Evolutionary conservation across 1,140 invertebrate species (phyloP).

Genomic region (Battus philenor): DNA sequence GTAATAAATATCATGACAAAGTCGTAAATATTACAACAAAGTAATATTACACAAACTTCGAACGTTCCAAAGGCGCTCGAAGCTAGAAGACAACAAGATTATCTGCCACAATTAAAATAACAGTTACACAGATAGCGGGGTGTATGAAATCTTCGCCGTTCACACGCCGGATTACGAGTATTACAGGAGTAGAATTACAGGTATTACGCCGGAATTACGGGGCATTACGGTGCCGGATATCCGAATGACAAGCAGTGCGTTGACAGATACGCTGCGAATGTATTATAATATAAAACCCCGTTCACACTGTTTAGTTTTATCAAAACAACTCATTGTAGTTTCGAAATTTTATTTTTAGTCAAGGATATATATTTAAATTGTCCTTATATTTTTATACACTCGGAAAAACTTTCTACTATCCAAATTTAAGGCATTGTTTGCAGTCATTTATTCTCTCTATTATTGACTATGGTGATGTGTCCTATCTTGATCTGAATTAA

Average conservation of each 20-base stretch:
- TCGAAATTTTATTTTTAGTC: too few relatives aligned
- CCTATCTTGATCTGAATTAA: too few relatives aligned
- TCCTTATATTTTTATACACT: too few relatives aligned
- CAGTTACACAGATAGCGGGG: conserved; percentile 18
- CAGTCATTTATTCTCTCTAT: too few relatives aligned
- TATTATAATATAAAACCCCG: background rate
- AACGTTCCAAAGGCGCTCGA: conserved; percentile 5
- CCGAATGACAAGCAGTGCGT: conserved; percentile 16
- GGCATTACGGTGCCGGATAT: conserved; percentile 14
- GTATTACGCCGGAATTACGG: conserved; percentile 27
- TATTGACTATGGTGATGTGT: too few relatives aligned
- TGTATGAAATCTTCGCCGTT: conserved; percentile 26
- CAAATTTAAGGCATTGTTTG: too few relatives aligned
- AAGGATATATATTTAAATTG: too few relatives aligned
- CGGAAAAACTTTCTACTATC: too few relatives aligned
- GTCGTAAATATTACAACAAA: conserved; percentile 2
- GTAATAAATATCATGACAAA: background rate
- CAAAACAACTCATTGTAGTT: too few relatives aligned
- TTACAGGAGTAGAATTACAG: conserved; percentile 23
- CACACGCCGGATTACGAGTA: conserved; percentile 24
- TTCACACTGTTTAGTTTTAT: too few relatives aligned
- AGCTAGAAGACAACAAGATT: conserved; percentile 17
- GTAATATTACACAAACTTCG: conserved; percentile 4
- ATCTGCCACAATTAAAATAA: conserved; percentile 19
- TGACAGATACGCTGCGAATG: conserved; percentile 9